Conservation (phyloP, 2,888 invertebrate species). For the Chironomus tentans region DNA sequence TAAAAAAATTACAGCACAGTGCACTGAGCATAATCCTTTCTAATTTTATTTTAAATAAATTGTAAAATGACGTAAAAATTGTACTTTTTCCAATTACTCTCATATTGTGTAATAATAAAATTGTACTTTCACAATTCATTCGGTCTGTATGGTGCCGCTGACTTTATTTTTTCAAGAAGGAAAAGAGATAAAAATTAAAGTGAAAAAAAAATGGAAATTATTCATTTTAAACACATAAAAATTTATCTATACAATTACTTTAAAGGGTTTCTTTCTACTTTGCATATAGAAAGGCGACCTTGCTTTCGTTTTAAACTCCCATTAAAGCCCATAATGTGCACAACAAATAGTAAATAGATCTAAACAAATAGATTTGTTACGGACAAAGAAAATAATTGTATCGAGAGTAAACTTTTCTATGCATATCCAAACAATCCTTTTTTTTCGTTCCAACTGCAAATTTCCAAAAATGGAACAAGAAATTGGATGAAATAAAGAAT, state of each 20-base stretch:
- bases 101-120: background rate
- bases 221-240: background rate
- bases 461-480: background rate
- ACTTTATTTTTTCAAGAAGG: background rate
- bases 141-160: background rate
- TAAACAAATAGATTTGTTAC: constrained; percentile 16
- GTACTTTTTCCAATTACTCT: background rate
- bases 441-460: background rate
- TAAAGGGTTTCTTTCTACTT: background rate
- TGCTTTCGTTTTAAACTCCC: background rate
- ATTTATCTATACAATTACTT: background rate
- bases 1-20: background rate
- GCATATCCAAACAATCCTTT: background rate
- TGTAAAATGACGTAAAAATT: constrained; percentile 5
- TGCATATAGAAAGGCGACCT: constrained; percentile 5
- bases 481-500: background rate
- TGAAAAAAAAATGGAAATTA: background rate
- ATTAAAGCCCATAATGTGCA: constrained; percentile 8
- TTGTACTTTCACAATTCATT: background rate
- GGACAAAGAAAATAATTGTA: constrained; percentile 18
- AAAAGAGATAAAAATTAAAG: background rate
- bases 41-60: background rate
- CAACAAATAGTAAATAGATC: background rate
- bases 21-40: background rate
- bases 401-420: background rate